Base-by-base conservation (phyloP, 2,888 invertebrate genomes). In the Melieria crassipennis region DNA sequence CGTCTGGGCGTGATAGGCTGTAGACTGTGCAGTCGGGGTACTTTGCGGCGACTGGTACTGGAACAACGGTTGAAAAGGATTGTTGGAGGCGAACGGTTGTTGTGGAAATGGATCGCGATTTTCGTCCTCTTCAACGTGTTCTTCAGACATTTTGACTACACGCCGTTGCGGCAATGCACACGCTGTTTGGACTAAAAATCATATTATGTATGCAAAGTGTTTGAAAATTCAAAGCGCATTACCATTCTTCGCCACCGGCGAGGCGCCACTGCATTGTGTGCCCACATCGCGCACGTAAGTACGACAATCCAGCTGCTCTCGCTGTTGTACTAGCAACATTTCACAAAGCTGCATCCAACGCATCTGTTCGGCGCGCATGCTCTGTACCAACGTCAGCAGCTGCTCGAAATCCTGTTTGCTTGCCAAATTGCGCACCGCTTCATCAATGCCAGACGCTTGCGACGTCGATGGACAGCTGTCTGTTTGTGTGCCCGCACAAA, bases 401-500 rank as follows among this genome's bases (percentile, higher is more conserved):
- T 79, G 69, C 4, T 73, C 75, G n/a, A 85, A 46, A 63, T 85
- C 85, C 4, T 77, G 69, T 47, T 82, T 85, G 4, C 78, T 78
- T 2, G 79, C 82, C 57, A 83, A 69, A 64, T 77, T 74, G 7
- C 65, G 48, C 11, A 50, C 7, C 45, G 64, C 42, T 43, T 55
- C 47, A n/a, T 42, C 46, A n/a, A 7, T 30, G 5, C 16, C 57
- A 1, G 46, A 11, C 0, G 70, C 46, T 58, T 66, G 61, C 4
- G 62, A 62, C 11, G 72, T 46, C 0, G 73, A 30, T 30, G 30
- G 3, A 30, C 30, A 30, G 30, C 2, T 3, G 11, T 85, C 85
- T 2, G 86, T 85, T 78, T 85, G 85, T 9, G 86, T 85, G 58
- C 83, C 79, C 6, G 83, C 83, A 73, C 84, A 86, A 73, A 83